phyloP scores from a whole-genome alignment of 2,888 invertebrate genomes.

The Halocaridina rubra region DNA sequence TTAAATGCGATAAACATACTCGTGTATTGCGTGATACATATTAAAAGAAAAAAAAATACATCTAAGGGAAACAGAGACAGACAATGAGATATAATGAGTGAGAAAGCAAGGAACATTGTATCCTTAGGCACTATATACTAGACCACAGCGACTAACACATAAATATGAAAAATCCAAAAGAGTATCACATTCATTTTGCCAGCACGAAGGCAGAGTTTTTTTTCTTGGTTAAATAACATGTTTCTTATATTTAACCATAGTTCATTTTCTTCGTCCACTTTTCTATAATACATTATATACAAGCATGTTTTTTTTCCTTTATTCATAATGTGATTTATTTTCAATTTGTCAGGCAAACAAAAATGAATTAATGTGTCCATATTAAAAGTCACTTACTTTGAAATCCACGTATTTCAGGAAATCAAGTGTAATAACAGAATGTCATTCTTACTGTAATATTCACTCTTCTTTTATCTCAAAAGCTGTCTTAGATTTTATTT shows the following conservation, averaged over 20 bases:
- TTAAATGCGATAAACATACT: no score
- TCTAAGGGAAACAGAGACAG: no score
- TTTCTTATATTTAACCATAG: neutral
- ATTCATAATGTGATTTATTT: neutral
- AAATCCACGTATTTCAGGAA: no score
- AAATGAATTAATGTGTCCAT: neutral
- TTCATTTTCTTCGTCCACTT: neutral
- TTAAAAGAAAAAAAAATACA: no score
- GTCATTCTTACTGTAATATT: no score
- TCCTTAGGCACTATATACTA: constrained; percentile 57
- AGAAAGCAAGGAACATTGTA: constrained; percentile 49
- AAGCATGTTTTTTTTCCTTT: no score
- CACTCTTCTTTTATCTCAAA: no score
- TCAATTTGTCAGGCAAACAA: neutral
- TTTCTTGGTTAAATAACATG: constrained; percentile 9
- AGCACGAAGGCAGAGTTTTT: neutral
- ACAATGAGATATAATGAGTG: no score
- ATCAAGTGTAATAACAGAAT: no score
- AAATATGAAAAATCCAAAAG: constrained; percentile 39
- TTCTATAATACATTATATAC: constrained; percentile 4
- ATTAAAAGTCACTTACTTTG: no score
- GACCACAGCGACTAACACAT: constrained; percentile 56
- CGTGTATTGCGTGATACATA: no score
- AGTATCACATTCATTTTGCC: constrained; percentile 52
- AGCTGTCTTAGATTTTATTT: no score